Evolutionary conservation across 2,113 vertebrate genomes (phyloP), one percentile per base, ranked within the genome.

Genomic region (Rhinolophus ferrumequinum): DNA sequence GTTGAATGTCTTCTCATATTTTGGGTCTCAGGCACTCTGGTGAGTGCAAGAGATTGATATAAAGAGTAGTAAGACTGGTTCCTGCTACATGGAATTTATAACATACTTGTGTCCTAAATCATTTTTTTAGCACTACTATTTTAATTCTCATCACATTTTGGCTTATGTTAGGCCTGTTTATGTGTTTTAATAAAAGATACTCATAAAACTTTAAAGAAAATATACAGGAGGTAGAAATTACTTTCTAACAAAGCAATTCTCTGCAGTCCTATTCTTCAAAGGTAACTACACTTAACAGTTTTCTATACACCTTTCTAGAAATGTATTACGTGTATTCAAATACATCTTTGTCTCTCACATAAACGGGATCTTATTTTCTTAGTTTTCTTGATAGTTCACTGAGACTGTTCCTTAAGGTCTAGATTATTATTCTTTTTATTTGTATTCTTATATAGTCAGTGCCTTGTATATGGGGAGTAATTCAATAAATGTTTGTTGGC

Each of bases 181-280:
- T 70, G 12, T 76, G 44, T 38, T 66, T 82, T 58, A 94, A 76
- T 80, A 73, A 75, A 89, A 70, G 52, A 41, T 60, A 9, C 8
- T 89, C 83, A 33, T 92, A 38, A 73, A 62, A 56, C 12, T 86
- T 96, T 93, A 94, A 96, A 64, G 13, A 95, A 64, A 69, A 66
- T 11, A 16, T 6, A 44, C 8, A 93, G 35, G 44, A 86, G 26
- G 11, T 54, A 88, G 60, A 87, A 82, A 67, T 44, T 93, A 33
- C 64, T 50, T 50, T 50, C 47, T 67, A 95, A 83, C 26, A 79
- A 75, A 93, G 44, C 4, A 84, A 12, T 88, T 89, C 30, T 87
- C 26, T 85, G 9, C 18, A 38, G 58, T 94, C 35, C 56, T 95
- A 6, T 14, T 90, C 7, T 33, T 92, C 52, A 89, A 6, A 70